phyloP scores from a whole-genome alignment of 2,797 vertebrate species.

The Linurgus olivaceus region DNA sequence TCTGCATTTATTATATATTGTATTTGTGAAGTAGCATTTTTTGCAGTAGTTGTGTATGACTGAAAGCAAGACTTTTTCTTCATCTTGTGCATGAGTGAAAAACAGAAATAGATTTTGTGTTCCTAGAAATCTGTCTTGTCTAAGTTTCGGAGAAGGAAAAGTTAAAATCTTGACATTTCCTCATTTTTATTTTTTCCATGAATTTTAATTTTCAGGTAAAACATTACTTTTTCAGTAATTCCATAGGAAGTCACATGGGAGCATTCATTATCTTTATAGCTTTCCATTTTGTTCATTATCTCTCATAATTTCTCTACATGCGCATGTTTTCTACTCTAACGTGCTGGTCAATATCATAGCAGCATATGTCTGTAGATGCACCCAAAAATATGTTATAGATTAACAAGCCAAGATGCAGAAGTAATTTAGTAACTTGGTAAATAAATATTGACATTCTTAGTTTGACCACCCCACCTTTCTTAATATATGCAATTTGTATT shows the following conservation, averaged over 20 bases:
- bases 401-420: background rate
- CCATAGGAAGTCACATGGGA: background rate
- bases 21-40: background rate
- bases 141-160: background rate
- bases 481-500: background rate
- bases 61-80: background rate
- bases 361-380: background rate
- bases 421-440: background rate
- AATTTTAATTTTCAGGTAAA: background rate
- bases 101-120: background rate
- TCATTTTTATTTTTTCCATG: background rate
- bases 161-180: background rate
- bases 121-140: background rate
- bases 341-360: background rate
- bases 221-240: background rate
- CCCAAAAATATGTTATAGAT: background rate
- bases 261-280: background rate
- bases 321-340: background rate
- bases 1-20: background rate
- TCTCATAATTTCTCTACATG: background rate
- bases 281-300: background rate
- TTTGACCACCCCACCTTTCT: background rate
- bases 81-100: background rate
- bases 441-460: background rate
- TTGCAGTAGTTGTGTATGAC: background rate